Conservation (phyloP, 1,140 invertebrate species). For the Heterodera schachtii region DNA sequence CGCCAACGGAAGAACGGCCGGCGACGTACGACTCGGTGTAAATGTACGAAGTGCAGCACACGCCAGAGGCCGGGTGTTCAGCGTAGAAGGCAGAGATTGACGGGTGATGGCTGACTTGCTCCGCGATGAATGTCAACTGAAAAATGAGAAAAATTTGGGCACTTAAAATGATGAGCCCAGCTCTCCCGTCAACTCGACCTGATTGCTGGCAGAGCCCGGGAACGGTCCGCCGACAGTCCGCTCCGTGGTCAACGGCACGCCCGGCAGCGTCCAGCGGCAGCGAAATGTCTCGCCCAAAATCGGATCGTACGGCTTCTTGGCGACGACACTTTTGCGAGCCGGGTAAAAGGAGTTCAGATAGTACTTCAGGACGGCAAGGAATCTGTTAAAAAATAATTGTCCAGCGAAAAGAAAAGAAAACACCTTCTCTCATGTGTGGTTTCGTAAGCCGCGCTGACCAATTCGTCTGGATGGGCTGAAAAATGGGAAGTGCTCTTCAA, state of each 20-base stretch:
- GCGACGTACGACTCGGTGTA: neutral
- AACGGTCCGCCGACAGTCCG: constrained; percentile 52
- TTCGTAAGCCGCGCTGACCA: constrained; percentile 45
- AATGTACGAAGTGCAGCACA: constrained; percentile 68
- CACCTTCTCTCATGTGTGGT: constrained; percentile 66
- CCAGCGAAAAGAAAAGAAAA: constrained; percentile 65
- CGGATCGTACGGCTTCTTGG: constrained; percentile 72
- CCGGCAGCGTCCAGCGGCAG: constrained; percentile 68
- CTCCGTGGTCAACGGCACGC: constrained; percentile 69
- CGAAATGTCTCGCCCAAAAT: constrained; percentile 71
- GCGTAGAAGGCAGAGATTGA: constrained; percentile 75
- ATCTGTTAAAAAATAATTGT: neutral
- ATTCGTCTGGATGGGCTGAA: constrained; percentile 67
- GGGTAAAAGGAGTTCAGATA: constrained; percentile 70
- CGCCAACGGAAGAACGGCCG: too few relatives aligned
- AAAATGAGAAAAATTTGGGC: neutral
- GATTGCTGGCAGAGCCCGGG: constrained; percentile 62
- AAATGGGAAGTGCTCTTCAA: neutral
- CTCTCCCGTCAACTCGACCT: constrained; percentile 23
- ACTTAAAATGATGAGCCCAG: neutral
- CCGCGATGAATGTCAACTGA: constrained; percentile 79
- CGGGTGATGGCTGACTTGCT: constrained; percentile 98
- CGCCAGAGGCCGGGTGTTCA: constrained; percentile 67
- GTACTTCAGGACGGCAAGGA: constrained; percentile 39
- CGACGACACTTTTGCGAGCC: constrained; percentile 69